These are phyloP conservation scores for Tortrix viridana DNA, from an alignment of 2,888 invertebrate species.

Conservation along the genomic window DNA sequence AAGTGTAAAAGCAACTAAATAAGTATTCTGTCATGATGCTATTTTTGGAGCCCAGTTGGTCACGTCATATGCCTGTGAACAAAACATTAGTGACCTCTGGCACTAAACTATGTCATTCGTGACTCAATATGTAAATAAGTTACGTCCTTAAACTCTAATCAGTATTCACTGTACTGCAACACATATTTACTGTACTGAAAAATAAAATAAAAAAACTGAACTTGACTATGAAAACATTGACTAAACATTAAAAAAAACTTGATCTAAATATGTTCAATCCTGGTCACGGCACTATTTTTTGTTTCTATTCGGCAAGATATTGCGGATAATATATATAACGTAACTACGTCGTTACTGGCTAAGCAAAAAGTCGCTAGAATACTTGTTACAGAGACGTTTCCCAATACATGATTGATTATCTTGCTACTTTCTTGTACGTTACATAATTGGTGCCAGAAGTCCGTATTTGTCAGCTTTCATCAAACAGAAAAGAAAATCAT, in stretches of 20 bases:
- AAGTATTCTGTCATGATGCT: slow-evolving; percentile 11
- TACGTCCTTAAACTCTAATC: slow-evolving; percentile 3
- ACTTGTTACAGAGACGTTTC: slow-evolving; percentile 6
- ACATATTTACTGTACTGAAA: background rate
- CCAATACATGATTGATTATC: slow-evolving; percentile 12
- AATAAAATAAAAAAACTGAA: background rate
- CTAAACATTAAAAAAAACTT: too few species aligned
- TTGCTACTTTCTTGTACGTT: slow-evolving; percentile 16
- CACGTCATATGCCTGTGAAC: slow-evolving; percentile 8
- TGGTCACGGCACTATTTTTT: background rate
- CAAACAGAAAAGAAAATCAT: background rate
- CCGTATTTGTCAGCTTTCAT: slow-evolving; percentile 19
- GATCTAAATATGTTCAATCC: background rate
- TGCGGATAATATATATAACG: background rate
- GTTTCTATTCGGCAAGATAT: background rate
- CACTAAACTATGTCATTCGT: slow-evolving; percentile 30
- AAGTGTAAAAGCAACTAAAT: background rate
- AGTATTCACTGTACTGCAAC: background rate
- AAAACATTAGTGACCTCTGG: slow-evolving; percentile 30
- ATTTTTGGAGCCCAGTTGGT: slow-evolving; percentile 24
- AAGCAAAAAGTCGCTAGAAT: background rate
- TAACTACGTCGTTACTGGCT: background rate
- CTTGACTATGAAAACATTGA: too few species aligned
- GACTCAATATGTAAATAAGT: slow-evolving; percentile 24
- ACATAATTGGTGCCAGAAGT: slow-evolving; percentile 17